Conservation (phyloP, 2,113 vertebrate genomes). For the Electrona antarctica region DNA sequence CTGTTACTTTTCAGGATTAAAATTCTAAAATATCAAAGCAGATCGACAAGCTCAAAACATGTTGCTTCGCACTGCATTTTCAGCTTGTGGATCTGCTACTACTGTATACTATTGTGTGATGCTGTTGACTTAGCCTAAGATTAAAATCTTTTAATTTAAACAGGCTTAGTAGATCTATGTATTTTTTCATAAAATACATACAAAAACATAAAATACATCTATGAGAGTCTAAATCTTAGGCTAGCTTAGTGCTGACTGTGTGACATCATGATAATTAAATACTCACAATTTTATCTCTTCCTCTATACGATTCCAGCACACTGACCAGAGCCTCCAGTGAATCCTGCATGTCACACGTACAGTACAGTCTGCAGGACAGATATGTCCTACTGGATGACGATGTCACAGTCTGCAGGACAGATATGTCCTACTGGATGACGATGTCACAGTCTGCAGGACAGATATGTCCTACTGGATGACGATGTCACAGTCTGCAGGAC, state of each 20-base stretch:
- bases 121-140: background rate
- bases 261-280: background rate
- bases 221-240: too few relatives aligned
- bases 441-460: too few relatives aligned
- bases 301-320: conserved; percentile 87
- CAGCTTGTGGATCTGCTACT: background rate
- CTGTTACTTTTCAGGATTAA: too few relatives aligned
- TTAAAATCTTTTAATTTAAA: background rate
- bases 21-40: too few relatives aligned
- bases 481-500: too few relatives aligned
- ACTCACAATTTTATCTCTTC: conserved; percentile 91
- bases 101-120: background rate
- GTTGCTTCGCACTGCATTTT: too few relatives aligned
- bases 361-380: background rate
- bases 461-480: too few relatives aligned
- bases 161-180: background rate
- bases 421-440: background rate
- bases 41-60: too few relatives aligned
- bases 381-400: too few relatives aligned
- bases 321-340: conserved; percentile 73
- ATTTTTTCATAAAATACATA: background rate
- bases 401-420: background rate
- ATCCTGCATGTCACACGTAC: conserved; percentile 74
- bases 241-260: too few relatives aligned
- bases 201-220: background rate